These are phyloP conservation scores for Cherax destructor DNA, from an alignment of 1,140 invertebrate genomes.

Conservation along the genomic window DNA sequence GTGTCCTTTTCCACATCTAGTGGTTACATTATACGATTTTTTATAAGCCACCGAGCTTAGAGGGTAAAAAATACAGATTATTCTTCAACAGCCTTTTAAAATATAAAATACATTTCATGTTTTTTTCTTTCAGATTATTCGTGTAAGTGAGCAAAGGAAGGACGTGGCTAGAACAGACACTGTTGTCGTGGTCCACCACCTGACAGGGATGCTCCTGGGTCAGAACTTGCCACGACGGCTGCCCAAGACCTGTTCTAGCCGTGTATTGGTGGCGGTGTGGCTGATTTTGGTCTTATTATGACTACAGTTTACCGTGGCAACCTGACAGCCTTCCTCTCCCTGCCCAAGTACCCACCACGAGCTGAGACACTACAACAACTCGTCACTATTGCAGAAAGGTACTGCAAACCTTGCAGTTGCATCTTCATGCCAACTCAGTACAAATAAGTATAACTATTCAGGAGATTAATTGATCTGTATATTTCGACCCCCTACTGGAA, in stretches of 20 bases:
- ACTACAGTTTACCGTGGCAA: slow-evolving; percentile 45
- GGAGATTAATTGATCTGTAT: too few species aligned
- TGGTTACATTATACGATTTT: too few species aligned
- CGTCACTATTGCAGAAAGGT: too few species aligned
- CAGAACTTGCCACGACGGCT: slow-evolving; percentile 37
- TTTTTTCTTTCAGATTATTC: neutral
- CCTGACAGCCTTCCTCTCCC: slow-evolving; percentile 36
- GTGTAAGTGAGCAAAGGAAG: neutral
- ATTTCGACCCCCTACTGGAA: too few species aligned
- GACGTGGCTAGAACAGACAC: neutral
- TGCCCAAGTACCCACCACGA: slow-evolving; percentile 40
- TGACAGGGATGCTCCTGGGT: slow-evolving; percentile 35
- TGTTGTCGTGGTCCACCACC: neutral
- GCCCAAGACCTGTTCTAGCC: neutral
- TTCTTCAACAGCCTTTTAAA: too few species aligned
- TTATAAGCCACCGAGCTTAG: too few species aligned
- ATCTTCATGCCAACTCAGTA: too few species aligned
- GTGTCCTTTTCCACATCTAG: too few species aligned
- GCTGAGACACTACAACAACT: neutral
- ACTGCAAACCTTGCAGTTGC: too few species aligned
- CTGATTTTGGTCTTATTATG: slow-evolving; percentile 43
- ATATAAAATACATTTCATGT: too few species aligned
- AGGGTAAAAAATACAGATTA: too few species aligned
- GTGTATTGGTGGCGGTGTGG: slow-evolving; percentile 35
- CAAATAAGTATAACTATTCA: too few species aligned